Evolutionary conservation across 2,113 vertebrate species (phyloP), one percentile per base, ranked within the genome.

Genomic region (Nesogale talazaci): DNA sequence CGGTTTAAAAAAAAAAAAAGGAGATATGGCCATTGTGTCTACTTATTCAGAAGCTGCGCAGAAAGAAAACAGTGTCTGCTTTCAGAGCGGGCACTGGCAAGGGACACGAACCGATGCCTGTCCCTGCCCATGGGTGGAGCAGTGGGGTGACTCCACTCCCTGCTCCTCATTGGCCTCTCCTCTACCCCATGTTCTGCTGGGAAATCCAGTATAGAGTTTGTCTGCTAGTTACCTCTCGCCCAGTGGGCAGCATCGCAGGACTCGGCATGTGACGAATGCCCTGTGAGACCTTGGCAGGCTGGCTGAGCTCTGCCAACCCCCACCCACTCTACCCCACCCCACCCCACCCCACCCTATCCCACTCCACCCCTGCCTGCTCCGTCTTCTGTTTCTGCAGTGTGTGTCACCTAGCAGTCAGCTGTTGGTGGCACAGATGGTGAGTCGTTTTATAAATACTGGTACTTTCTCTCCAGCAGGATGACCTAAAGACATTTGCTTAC

Each of bases 221-320:
- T 96, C 97, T 94, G 93, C 96, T 92, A 96, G 97, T 98, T 97
- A 98, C 98, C 98, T 99, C 98, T 99, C 97, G 96, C 98, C 98
- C 97, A 97, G 90, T 98, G 97, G 98, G 98, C 97, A 97, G 95
- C 92, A 92, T 90, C 83, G 16, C 74, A 72, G 96, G 78, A 0
- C 83, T 57, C 40, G 86, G 78, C 98, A 98, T 98, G 98, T 98
- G 98, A 98, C 95, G 87, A 6, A 27, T 74, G 97, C 97, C 97
- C 97, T 83, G 1, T 88, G 96, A 96, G 98, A 98, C 97, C 98
- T 98, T 98, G 97, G 97, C 96, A 93, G 93, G 20, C n/a, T 36
- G 72, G 95, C 83, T 78, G 92, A 93, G 95, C 90, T 23, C 87
- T 90, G 97, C 96, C 97, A 96, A 97, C 96, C 63, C 63, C 63